phyloP scores from a whole-genome alignment of 2,797 vertebrate genomes.

The Intellagama lesueurii region DNA sequence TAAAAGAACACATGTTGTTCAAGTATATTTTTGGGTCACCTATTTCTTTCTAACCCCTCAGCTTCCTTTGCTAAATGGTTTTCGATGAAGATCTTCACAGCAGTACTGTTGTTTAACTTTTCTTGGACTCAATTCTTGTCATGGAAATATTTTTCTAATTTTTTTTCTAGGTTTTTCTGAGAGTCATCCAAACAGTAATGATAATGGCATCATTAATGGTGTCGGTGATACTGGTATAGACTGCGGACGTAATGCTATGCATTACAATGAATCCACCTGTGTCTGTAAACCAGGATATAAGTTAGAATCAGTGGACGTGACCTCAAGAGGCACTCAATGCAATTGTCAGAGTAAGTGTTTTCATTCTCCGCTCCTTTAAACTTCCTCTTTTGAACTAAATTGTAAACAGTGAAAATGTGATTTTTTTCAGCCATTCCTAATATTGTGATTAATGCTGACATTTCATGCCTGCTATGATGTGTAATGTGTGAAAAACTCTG shows the following conservation, averaged over 20 bases:
- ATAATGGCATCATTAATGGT: not conserved
- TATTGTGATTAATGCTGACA: not conserved
- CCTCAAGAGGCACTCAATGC: accelerated
- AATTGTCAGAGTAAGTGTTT: constrained; percentile 20
- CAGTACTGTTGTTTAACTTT: not conserved
- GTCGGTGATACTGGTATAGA: too few species aligned
- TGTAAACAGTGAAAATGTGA: not conserved
- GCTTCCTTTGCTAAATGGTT: not conserved
- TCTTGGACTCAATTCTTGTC: not conserved
- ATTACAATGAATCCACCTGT: not conserved
- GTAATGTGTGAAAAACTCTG: not conserved
- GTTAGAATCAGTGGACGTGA: not conserved
- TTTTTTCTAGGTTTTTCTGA: not conserved
- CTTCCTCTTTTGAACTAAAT: not conserved
- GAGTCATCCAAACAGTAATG: not conserved
- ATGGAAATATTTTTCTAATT: not conserved
- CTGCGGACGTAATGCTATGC: not conserved
- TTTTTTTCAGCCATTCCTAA: not conserved
- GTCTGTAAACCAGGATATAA: not conserved
- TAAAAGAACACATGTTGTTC: not conserved
- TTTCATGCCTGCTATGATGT: not conserved
- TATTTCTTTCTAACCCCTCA: too few species aligned
- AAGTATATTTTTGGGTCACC: not conserved
- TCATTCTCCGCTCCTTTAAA: not conserved
- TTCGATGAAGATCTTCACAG: not conserved